A percentile compares a stretch with the other conserved stretches of the same genome.
Conservation (phyloP, 2,888 invertebrate species). For the Helleia helle region DNA sequence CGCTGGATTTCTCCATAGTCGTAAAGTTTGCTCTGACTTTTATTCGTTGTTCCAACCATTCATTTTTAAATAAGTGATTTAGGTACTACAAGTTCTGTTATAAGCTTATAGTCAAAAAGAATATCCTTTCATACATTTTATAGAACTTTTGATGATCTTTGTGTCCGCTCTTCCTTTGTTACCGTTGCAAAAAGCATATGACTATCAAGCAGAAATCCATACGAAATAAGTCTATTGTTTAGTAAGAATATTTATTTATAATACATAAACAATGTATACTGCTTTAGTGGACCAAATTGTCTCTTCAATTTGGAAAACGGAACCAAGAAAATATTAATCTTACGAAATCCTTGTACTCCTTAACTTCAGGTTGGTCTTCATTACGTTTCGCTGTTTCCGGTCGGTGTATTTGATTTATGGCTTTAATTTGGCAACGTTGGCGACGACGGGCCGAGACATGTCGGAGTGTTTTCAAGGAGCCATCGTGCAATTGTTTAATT, state of each 20-base stretch:
- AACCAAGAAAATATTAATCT: slow-evolving; percentile 43
- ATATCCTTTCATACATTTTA: not conserved
- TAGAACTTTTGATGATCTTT: not conserved
- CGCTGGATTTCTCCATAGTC: slow-evolving; percentile 40
- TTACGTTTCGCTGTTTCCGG: slow-evolving; percentile 64
- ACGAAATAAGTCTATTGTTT: too few relatives aligned
- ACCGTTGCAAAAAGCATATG: too few relatives aligned
- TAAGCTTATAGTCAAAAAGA: slow-evolving; percentile 9
- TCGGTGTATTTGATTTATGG: slow-evolving; percentile 67
- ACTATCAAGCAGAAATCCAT: too few relatives aligned
- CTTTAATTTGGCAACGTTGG: slow-evolving; percentile 72
- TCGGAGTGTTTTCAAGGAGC: slow-evolving; percentile 72
- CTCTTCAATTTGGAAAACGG: slow-evolving; percentile 18
- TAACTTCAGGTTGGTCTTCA: slow-evolving; percentile 49
- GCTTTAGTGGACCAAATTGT: too few relatives aligned
- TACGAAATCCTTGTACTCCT: slow-evolving; percentile 32
- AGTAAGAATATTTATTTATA: slow-evolving; percentile 3
- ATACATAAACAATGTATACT: too few relatives aligned
- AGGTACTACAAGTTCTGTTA: slow-evolving; percentile 38
- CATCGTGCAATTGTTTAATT: slow-evolving; percentile 74
- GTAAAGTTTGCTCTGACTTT: slow-evolving; percentile 46
- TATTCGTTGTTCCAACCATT: slow-evolving; percentile 40
- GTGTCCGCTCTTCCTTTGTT: too few relatives aligned
- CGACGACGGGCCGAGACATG: slow-evolving; percentile 71
- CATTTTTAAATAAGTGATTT: slow-evolving; percentile 57